A percentile compares a stretch with the other conserved stretches of the same genome.
phyloP scores from a whole-genome alignment of 2,113 vertebrate genomes.

The Mus pahari region DNA sequence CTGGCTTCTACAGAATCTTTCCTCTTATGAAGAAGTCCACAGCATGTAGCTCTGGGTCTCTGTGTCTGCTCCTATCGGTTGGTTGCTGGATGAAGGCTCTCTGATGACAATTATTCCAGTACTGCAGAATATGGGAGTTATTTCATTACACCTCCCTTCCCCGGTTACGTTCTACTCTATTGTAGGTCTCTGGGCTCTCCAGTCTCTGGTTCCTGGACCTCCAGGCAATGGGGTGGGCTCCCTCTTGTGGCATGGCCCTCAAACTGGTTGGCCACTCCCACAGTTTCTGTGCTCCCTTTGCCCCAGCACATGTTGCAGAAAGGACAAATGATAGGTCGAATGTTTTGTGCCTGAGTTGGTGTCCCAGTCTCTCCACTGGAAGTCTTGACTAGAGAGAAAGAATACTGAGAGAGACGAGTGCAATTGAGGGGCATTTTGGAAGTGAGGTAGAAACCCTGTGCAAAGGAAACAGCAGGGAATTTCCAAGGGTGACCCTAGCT shows the following conservation, averaged over 20 bases:
- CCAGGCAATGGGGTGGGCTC: not conserved
- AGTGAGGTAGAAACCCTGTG: not conserved
- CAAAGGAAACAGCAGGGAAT: not conserved
- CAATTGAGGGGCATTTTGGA: not conserved
- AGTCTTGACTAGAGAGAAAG: not conserved
- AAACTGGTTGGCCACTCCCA: not conserved
- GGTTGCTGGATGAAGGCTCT: not conserved
- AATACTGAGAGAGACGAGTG: not conserved
- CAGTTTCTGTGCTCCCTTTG: not conserved
- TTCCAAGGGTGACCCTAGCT: not conserved
- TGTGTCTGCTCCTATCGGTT: not conserved
- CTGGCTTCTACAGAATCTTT: not conserved
- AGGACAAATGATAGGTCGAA: not conserved
- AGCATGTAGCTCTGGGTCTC: not conserved
- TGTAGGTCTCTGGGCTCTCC: not conserved
- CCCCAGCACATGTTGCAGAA: not conserved
- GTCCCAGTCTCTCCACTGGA: not conserved
- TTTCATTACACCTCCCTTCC: not conserved
- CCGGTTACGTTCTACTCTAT: not conserved
- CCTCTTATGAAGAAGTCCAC: not conserved
- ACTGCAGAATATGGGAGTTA: not conserved
- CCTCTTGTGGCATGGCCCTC: not conserved
- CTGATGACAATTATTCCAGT: not conserved
- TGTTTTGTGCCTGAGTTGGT: not conserved
- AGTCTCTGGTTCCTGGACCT: not conserved